Evolutionary conservation across 2,888 invertebrate genomes (phyloP).

Genomic region (Apotomis turbidana): DNA sequence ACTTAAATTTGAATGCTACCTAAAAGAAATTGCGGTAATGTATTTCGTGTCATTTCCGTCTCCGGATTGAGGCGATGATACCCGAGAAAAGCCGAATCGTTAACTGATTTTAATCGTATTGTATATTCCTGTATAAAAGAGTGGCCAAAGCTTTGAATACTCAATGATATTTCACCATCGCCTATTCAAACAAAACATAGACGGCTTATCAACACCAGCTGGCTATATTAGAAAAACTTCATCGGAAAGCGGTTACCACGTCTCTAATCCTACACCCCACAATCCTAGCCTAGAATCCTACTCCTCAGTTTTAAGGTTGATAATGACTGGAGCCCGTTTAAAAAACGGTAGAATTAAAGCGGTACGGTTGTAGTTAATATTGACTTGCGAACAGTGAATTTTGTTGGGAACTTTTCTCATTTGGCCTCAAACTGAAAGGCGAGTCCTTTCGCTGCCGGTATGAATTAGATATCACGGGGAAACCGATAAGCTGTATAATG

Average conservation of each 20-base stretch:
- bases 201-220: conserved; percentile 42
- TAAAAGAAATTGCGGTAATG: no score
- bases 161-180: conserved; percentile 15
- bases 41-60: no score
- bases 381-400: conserved; percentile 78
- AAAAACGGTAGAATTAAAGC: conserved; percentile 49
- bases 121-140: not conserved
- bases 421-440: conserved; percentile 66
- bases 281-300: conserved; percentile 32
- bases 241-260: conserved; percentile 62
- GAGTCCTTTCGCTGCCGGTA: conserved; percentile 48
- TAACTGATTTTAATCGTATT: no score
- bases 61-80: no score
- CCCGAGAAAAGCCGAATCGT: no score
- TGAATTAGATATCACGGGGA: conserved; percentile 51
- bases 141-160: not conserved
- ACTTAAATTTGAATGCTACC: no score
- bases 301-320: conserved; percentile 37
- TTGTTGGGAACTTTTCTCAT: conserved; percentile 82
- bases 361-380: conserved; percentile 75
- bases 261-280: conserved; percentile 15
- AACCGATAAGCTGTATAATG: conserved; percentile 33
- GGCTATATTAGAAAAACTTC: conserved; percentile 78
- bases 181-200: conserved; percentile 36
- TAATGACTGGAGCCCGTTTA: conserved; percentile 36